Base-by-base conservation (phyloP, 2,797 vertebrate species). In the Centropyge bicolor region DNA sequence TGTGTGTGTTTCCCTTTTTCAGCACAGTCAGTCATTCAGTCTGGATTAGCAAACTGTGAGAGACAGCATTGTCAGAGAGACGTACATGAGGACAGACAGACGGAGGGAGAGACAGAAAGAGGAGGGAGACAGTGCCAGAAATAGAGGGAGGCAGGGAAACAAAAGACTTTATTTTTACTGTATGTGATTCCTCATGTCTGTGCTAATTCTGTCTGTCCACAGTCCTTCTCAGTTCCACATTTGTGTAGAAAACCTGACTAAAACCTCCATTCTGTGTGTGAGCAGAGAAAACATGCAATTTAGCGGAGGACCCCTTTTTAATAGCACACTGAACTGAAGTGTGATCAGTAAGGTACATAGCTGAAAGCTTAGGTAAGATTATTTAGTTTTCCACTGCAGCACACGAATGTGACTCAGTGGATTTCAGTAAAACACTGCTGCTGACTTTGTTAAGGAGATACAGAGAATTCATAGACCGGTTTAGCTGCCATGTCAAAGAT, bases 21-120 rank as follows among this genome's bases (percentile, higher is more conserved):
- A 87, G 82, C 85, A 91, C 87, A 93, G 88, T 86, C 88, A 85
- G 87, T 92, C 89, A 87, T 93, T 94, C 86, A 89, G 89, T 90
- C 84, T 88, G 87, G 87, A 91, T 93, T 86, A 93, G 88, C 83
- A 83, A 86, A 78, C 68, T 84, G 86, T 91, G 86, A 93, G 88
- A 89, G 91, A 86, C 80, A 55, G 75, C 87, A 89, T 93, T 93
- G 91, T 94, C 85, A 17, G 74, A 60, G 43, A 63, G 38, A 63
- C 65, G 63, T 24, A 76, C 49, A 62, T 27, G 20, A 24, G 65
- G 81, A 83, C 64, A 65, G 74, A 82, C 66, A 67, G 70, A 88
- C 59, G 64, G 82, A 84, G 67, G n/a, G 49, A 74, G 17, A 65
- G 73, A 78, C 72, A 69, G 76, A 82, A 66, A 70, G 61, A 70